These are phyloP conservation scores for Ia io DNA, from an alignment of 2,113 vertebrate species.

Conservation along the genomic window DNA sequence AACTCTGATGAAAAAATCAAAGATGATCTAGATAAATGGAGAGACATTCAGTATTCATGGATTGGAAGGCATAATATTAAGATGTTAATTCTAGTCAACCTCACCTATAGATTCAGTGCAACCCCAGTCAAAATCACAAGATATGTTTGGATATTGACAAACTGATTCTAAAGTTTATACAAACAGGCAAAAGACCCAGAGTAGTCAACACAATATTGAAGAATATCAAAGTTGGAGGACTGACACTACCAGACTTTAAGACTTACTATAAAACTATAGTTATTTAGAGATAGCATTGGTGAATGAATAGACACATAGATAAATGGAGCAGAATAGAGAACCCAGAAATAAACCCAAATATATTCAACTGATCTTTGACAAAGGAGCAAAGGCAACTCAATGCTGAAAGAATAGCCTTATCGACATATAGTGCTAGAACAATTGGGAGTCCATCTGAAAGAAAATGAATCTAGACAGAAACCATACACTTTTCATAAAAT, in stretches of 20 bases:
- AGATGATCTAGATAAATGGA: background rate
- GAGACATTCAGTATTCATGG: background rate
- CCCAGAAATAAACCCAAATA: background rate
- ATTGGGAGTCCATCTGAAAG: background rate
- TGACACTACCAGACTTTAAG: background rate
- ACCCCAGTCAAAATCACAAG: background rate
- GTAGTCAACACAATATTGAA: background rate
- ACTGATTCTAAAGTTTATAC: background rate
- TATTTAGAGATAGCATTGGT: background rate
- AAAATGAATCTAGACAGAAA: background rate
- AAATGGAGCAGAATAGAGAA: background rate
- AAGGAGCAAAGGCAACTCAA: background rate
- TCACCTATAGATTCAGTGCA: background rate
- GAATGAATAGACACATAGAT: background rate
- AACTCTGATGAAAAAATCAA: conserved; percentile 24
- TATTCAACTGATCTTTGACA: background rate
- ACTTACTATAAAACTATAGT: background rate
- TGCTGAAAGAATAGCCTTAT: background rate
- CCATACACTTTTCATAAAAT: background rate
- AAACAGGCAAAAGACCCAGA: background rate
- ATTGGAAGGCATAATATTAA: background rate
- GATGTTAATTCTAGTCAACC: background rate
- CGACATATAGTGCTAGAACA: background rate
- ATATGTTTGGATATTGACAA: background rate
- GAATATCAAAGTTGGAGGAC: background rate